Base-by-base conservation (phyloP, 2,113 vertebrate species). In the Marmota monax region DNA sequence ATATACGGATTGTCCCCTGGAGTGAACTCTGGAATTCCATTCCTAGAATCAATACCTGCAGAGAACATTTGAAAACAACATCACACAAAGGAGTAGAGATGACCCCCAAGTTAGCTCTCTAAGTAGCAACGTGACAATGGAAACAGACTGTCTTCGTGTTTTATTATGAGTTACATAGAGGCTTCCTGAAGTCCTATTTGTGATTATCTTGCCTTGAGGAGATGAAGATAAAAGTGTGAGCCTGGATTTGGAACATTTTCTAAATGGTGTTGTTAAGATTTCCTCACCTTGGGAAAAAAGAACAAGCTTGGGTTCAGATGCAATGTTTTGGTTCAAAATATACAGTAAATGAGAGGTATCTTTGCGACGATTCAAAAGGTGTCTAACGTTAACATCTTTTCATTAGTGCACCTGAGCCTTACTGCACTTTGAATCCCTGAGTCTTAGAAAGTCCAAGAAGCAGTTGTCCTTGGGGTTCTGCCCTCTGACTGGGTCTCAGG, bases 1-100 rank as follows among this genome's bases (percentile, higher is more conserved):
- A 94, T 91, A 69, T 97, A 98, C 0, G 97, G 91, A 37, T 98
- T 97, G 63, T 98, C 98, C 70, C 98, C 98, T 45, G 97, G 98
- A 51, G 89, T 97, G 70, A 92, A 72, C 17, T 73, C 90, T 12
- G 98, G 97, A 34, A 98, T 97, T 93, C 98, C 98, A 65, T 98
- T 98, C 90, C 98, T 97, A 53, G 92, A 53, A 92, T 98, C 95
- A 42, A 97, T 96, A 90, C 84, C 98, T 98, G 84, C 51, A 45
- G 83, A 65, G 79, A 67, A 77, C 5, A 0, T 93, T 95, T 91
- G 27, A 83, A 92, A 97, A 92, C 17, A 79, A 70, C 22, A 87
- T 95, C 70, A 94, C 56, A 25, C 58, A 51, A 58, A 72, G 32
- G n/a, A 17, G 61, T 83, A 51, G 77, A 85, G 20, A 45, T 32